These are phyloP conservation scores for Apodemia zela DNA, from an alignment of 2,888 invertebrate species.

Conservation along the genomic window DNA sequence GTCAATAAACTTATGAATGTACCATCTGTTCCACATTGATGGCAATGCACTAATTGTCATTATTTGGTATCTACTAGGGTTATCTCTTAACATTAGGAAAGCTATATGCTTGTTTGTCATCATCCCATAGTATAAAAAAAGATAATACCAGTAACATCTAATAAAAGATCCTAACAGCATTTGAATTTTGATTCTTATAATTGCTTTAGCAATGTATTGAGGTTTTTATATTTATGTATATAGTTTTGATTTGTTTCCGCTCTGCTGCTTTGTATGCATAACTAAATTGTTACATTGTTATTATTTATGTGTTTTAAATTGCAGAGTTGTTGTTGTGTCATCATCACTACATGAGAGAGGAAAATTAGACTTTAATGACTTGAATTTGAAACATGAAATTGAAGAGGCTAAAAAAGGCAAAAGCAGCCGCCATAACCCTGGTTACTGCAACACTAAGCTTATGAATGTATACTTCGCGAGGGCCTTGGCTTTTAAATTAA, in stretches of 20 bases:
- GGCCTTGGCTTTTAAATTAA: slow-evolving; percentile 81
- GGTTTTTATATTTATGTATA: too few relatives aligned
- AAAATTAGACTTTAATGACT: slow-evolving; percentile 83
- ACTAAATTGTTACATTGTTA: background rate
- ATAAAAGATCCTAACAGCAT: too few relatives aligned
- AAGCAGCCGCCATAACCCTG: slow-evolving; percentile 70
- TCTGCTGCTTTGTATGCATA: background rate
- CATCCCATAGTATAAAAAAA: too few relatives aligned
- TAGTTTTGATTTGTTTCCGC: background rate
- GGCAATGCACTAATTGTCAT: too few relatives aligned
- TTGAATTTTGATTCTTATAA: too few relatives aligned
- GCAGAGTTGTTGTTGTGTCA: slow-evolving; percentile 85
- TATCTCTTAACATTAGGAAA: too few relatives aligned
- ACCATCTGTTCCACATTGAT: too few relatives aligned
- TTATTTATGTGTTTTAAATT: slow-evolving; percentile 3
- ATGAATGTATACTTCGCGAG: slow-evolving; percentile 87
- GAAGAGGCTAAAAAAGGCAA: slow-evolving; percentile 54
- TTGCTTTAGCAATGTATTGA: too few relatives aligned
- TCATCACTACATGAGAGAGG: slow-evolving; percentile 87
- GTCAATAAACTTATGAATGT: too few relatives aligned
- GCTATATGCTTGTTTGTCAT: too few relatives aligned
- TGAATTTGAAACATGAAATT: slow-evolving; percentile 80
- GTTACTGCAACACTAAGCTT: slow-evolving; percentile 88
- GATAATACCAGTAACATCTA: too few relatives aligned
- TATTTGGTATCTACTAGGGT: too few relatives aligned